These are phyloP conservation scores for Latrodectus geometricus DNA, from an alignment of 1,140 invertebrate species.

Conservation along the genomic window DNA sequence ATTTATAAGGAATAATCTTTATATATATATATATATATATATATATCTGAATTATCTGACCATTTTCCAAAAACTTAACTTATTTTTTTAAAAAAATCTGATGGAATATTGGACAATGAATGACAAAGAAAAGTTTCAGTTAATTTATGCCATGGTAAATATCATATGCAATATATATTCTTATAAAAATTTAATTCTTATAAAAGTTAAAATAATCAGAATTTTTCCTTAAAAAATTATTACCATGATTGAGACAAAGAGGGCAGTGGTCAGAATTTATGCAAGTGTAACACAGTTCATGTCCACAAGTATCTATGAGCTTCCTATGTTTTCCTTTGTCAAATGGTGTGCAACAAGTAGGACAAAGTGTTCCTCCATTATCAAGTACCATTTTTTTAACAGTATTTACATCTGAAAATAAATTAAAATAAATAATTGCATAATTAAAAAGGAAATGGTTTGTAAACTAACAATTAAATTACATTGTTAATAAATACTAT, in stretches of 20 bases:
- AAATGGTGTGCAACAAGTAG: constrained; percentile 82
- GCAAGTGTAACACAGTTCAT: constrained; percentile 93
- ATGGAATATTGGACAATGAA: no score
- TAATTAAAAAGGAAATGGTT: no score
- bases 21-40: no score
- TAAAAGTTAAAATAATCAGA: background rate
- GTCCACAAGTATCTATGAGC: constrained; percentile 92
- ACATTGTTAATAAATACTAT: no score
- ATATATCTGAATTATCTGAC: no score
- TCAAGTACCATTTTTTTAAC: constrained; percentile 76
- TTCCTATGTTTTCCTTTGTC: constrained; percentile 94
- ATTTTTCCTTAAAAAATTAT: constrained; percentile 3
- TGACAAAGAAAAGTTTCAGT: no score
- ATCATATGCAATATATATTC: background rate
- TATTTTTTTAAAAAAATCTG: no score
- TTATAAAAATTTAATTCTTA: background rate
- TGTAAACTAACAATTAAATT: no score
- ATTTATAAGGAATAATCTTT: no score
- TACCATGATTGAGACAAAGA: constrained; percentile 75
- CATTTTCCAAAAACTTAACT: no score
- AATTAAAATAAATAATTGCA: no score
- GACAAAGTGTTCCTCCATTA: constrained; percentile 65
- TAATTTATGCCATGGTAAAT: background rate
- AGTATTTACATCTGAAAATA: constrained; percentile 78
- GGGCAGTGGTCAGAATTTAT: constrained; percentile 90